Evolutionary conservation across 2,797 vertebrate genomes (phyloP).

Genomic region (Gymnothorax reevesii): DNA sequence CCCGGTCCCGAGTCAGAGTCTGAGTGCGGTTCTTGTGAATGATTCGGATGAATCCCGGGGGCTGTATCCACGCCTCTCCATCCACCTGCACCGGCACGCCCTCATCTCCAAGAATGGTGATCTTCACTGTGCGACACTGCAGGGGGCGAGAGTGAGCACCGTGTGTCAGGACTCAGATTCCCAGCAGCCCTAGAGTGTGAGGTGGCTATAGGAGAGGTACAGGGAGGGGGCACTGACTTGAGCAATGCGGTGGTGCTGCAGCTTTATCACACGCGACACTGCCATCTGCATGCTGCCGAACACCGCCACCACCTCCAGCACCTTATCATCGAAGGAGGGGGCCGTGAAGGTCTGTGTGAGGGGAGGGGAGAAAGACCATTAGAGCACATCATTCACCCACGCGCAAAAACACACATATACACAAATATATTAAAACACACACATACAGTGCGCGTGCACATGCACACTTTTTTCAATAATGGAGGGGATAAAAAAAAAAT

Average conservation of each 20-base stretch:
- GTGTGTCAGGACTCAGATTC: neutral
- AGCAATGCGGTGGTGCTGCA: constrained; percentile 96
- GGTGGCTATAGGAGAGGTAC: neutral
- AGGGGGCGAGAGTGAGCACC: neutral
- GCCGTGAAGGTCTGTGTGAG: constrained; percentile 85
- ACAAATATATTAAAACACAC: too few species aligned
- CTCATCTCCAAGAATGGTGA: constrained; percentile 92
- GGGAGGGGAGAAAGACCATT: constrained; percentile 30
- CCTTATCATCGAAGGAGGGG: constrained; percentile 94
- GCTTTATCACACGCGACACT: constrained; percentile 90
- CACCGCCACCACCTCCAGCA: constrained; percentile 94
- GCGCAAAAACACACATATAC: too few species aligned
- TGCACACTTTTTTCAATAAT: too few species aligned
- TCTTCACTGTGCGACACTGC: constrained; percentile 93
- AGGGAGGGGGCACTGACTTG: constrained; percentile 72
- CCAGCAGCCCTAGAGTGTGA: neutral
- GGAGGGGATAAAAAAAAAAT: too few species aligned
- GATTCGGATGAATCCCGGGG: constrained; percentile 92
- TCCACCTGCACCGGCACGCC: constrained; percentile 97
- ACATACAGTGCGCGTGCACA: too few species aligned
- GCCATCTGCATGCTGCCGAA: constrained; percentile 99
- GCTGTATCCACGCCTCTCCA: constrained; percentile 94
- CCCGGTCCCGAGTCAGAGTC: constrained; percentile 91
- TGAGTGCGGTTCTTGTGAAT: constrained; percentile 95
- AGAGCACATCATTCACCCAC: neutral